phyloP scores from a whole-genome alignment of 1,140 invertebrate genomes.

The Oscheius sp. region DNA sequence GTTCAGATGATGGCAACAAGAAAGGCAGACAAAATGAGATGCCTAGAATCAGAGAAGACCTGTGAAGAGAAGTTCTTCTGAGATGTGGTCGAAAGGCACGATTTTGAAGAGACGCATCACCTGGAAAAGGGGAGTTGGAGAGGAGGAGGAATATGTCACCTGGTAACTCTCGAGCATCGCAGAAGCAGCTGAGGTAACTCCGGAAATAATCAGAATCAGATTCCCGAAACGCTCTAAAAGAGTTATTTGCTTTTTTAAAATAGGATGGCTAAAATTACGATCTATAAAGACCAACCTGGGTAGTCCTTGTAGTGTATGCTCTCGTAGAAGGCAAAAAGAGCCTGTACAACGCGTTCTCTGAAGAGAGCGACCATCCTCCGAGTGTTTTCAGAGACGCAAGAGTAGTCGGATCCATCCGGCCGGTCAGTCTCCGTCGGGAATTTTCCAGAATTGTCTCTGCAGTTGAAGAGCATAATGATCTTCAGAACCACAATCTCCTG shows the following conservation, averaged over 20 bases:
- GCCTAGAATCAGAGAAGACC: neutral
- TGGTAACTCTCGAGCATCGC: slow-evolving; percentile 58
- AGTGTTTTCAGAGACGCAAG: slow-evolving; percentile 42
- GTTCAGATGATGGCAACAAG: too few species aligned
- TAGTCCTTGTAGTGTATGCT: slow-evolving; percentile 47
- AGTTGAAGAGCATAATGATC: slow-evolving; percentile 57
- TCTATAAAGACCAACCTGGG: slow-evolving; percentile 43
- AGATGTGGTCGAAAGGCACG: slow-evolving; percentile 54
- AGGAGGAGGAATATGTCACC: slow-evolving; percentile 48
- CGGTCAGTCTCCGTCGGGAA: neutral
- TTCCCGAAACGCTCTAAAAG: slow-evolving; percentile 57
- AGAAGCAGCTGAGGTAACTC: slow-evolving; percentile 56
- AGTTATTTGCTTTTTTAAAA: neutral
- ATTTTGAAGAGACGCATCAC: slow-evolving; percentile 61
- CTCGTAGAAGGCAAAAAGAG: slow-evolving; percentile 54
- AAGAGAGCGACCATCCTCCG: slow-evolving; percentile 43
- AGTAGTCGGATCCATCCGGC: slow-evolving; percentile 5
- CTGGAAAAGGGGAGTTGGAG: too few species aligned
- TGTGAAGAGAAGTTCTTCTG: slow-evolving; percentile 55
- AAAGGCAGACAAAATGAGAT: too few species aligned
- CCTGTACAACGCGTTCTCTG: slow-evolving; percentile 49
- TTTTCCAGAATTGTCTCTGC: slow-evolving; percentile 35
- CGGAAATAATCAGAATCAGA: slow-evolving; percentile 55
- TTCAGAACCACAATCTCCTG: slow-evolving; percentile 59
- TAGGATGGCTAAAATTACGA: too few species aligned